Evolutionary conservation across 2,888 invertebrate species (phyloP).

Genomic region (Pseudococcus longispinus): DNA sequence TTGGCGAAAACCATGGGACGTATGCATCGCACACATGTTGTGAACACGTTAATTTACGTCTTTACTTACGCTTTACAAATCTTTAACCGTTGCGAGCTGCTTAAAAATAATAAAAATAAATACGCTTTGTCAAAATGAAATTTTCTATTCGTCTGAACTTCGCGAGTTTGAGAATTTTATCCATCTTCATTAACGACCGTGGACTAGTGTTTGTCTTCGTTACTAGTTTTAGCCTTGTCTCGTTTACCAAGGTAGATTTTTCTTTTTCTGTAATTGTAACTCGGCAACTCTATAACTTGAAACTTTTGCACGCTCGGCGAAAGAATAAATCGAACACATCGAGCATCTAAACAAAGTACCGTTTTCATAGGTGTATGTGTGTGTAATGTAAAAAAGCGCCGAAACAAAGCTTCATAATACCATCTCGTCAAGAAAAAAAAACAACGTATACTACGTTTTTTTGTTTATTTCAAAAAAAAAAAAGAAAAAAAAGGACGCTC

Average conservation of each 20-base stretch:
- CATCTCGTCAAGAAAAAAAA: slow-evolving; percentile 26
- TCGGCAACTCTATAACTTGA: neutral
- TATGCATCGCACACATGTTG: slow-evolving; percentile 13
- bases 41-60: slow-evolving; percentile 38
- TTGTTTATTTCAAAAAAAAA: neutral
- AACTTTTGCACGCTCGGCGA: neutral
- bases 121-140: slow-evolving; percentile 32
- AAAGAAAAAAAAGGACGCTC: neutral
- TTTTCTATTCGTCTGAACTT: neutral
- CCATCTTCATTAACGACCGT: neutral
- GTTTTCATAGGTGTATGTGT: neutral
- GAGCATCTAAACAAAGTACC: slow-evolving; percentile 3
- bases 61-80: neutral
- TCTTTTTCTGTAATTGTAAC: neutral
- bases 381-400: neutral
- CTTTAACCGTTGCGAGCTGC: neutral
- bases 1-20: neutral
- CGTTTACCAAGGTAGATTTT: neutral
- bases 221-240: neutral
- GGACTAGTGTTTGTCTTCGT: neutral
- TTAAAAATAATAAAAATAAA: slow-evolving; percentile 46
- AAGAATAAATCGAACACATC: neutral
- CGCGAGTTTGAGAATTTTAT: neutral
- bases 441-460: neutral
- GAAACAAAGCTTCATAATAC: neutral